Base-by-base conservation (phyloP, 1,140 invertebrate genomes). In the Drosophila varians region DNA sequence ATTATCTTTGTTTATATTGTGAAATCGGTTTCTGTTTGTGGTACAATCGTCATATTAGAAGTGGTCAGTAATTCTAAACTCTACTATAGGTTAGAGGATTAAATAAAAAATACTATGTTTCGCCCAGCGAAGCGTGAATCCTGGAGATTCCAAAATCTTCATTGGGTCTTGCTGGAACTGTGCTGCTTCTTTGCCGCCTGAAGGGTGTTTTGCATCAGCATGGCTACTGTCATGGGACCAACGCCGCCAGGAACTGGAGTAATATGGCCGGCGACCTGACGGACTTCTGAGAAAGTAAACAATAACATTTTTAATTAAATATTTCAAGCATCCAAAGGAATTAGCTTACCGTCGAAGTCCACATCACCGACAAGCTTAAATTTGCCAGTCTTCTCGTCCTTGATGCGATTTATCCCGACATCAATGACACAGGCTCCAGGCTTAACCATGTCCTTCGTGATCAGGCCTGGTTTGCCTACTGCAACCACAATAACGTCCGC, bases 181-280 rank as follows among this genome's bases (percentile, higher is more conserved):
- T 34, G 64, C 42, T 91, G 73, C 4, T 90, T 91, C 80, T 92
- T 92, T 3, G 96, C 95, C 1, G 96, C 95, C 71, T 93, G 92
- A 16, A 97, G 92, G 0, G 96, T 97, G 82, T 98, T 98, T 55
- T 93, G 94, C 95, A 98, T 96, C 6, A 98, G 91, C 96, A 97
- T 97, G 1, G 96, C 95, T 0, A 97, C 96, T 4, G 96, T 97
- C 95, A 97, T 96, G 1, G 97, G 96, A 0, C 97, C 97, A 18
- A 97, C 96, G 9, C 96, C 97, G 9, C 97, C 97, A 5, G 97
- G 96, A 1, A 97, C 96, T 6, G 96, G 96, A 1, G 96, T 96
- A 25, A 97, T 95, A 25, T 94, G 92, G n/a, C 95, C 95, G 7
- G 96, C 96, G 6, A 96, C 91, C 90, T 96, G 92, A 53, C 93